Percentiles rank a stretch among this genome's conserved stretches.
phyloP scores from a whole-genome alignment of 2,113 vertebrate genomes.

The Eleginops maclovinus region DNA sequence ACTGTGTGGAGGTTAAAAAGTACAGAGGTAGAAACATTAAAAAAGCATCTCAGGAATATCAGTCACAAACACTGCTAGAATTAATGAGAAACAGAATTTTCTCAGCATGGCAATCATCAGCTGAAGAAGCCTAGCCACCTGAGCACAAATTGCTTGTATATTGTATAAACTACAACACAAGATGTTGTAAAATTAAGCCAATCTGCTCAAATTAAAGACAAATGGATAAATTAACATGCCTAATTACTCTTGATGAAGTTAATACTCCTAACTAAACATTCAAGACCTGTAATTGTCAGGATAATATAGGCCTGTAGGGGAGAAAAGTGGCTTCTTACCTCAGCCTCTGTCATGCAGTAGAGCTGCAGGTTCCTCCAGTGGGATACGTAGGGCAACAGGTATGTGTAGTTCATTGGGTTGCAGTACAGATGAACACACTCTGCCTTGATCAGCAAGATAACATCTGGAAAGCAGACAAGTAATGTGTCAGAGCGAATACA shows the following conservation, averaged over 20 bases:
- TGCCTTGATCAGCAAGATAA: constrained; percentile 93
- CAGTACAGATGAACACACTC: constrained; percentile 97
- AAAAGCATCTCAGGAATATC: neutral
- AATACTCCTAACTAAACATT: neutral
- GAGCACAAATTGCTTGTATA: neutral
- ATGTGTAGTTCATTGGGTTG: constrained; percentile 94
- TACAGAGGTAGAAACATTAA: neutral
- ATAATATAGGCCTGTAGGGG: neutral
- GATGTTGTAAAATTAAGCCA: neutral
- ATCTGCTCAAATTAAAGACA: neutral
- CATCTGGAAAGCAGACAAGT: constrained; percentile 82
- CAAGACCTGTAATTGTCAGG: neutral
- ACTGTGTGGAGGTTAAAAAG: constrained; percentile 77
- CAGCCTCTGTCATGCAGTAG: constrained; percentile 94
- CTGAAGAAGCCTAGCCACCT: neutral
- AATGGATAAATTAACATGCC: neutral
- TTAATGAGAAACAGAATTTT: constrained; percentile 1
- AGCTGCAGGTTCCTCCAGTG: constrained; percentile 97
- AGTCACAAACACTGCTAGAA: constrained; percentile 5
- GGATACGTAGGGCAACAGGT: constrained; percentile 92
- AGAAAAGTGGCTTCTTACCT: constrained; percentile 83
- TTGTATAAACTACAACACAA: neutral
- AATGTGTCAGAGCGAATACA: neutral
- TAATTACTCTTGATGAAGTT: neutral
- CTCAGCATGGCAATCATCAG: neutral